Base-by-base conservation (phyloP, 2,888 invertebrate genomes). In the Dryadula phaetusa region DNA sequence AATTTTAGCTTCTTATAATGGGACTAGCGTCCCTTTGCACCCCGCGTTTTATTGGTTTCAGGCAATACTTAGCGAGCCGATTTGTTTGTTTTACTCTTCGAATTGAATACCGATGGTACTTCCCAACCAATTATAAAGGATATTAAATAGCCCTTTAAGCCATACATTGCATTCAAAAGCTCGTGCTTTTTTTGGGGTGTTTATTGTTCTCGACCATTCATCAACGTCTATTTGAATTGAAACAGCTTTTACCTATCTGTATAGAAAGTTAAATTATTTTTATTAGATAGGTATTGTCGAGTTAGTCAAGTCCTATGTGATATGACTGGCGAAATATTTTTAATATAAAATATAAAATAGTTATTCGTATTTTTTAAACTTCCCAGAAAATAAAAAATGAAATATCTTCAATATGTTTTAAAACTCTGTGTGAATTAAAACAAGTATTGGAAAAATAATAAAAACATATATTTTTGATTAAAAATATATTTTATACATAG, bases 1-100 rank as follows among this genome's bases (percentile, higher is more conserved):
- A 91, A 91, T 92, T 89, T 85, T 64, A 79, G 79, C 85, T 88
- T 82, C 83, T 87, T 86, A 83, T 82, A 87, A 88, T 83, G 81
- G 86, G 81, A 82, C 60, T 72, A 78, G 76, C 79, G 80, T 82
- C 80, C 69, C 68, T 72, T 69, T 72, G 63, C 65, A 60, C 73
- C 74, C 76, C 70, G 72, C 72, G 82, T 81, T 85, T 85, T 88
- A 86, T 88, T 86, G 85, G 85, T 82, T 83, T 75, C 75, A 71
- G 73, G 75, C 78, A 73, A 82, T 83, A 80, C 79, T 82, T 78
- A 82, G 82, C 77, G 79, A 64, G 72, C 71, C 81, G 82, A 84
- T 87, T 87, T 85, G 82, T 86, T 86, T 84, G 81, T 82, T 83
- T 84, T 81, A 77, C 77, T 74, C 82, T 82, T 77, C 75, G 76